These are phyloP conservation scores for Drosophila micromelanica DNA, from an alignment of 1,140 invertebrate genomes.

Conservation along the genomic window DNA sequence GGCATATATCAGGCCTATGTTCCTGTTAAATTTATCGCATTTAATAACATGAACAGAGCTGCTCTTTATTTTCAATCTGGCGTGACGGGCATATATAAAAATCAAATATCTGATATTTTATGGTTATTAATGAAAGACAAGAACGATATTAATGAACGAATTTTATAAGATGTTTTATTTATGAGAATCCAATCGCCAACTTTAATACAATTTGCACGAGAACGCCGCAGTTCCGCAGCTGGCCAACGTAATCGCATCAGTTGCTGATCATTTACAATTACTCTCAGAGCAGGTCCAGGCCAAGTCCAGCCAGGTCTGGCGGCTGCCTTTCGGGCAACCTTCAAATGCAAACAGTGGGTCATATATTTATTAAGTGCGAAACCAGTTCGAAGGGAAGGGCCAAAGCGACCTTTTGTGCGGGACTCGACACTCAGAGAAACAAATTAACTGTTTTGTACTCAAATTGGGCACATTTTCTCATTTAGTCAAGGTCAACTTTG, in stretches of 20 bases:
- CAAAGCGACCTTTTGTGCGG: constrained; percentile 16
- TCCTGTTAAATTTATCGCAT: constrained; percentile 48
- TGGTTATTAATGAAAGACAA: constrained; percentile 39
- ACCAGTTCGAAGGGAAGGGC: constrained; percentile 39
- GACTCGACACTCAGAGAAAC: constrained; percentile 1
- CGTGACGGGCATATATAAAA: constrained; percentile 6
- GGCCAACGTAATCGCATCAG: not conserved
- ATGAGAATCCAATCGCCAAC: constrained; percentile 36
- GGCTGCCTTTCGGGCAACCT: constrained; percentile 22
- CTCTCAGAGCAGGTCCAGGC: constrained; percentile 27
- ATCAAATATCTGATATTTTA: constrained; percentile 28
- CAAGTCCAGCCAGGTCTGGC: constrained; percentile 3
- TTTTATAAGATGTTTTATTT: constrained; percentile 62
- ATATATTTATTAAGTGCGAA: constrained; percentile 28
- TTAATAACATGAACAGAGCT: constrained; percentile 50
- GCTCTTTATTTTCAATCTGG: constrained; percentile 43
- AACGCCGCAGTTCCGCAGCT: constrained; percentile 25
- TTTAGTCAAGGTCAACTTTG: no score
- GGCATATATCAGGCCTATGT: constrained; percentile 46
- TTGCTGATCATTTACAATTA: constrained; percentile 30
- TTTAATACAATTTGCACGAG: constrained; percentile 35
- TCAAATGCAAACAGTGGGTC: constrained; percentile 18
- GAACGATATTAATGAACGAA: constrained; percentile 22
- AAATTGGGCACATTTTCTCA: no score
- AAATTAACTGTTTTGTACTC: no score